These are phyloP conservation scores for Smittia sp. DNA, from an alignment of 2,888 invertebrate species.

Conservation along the genomic window DNA sequence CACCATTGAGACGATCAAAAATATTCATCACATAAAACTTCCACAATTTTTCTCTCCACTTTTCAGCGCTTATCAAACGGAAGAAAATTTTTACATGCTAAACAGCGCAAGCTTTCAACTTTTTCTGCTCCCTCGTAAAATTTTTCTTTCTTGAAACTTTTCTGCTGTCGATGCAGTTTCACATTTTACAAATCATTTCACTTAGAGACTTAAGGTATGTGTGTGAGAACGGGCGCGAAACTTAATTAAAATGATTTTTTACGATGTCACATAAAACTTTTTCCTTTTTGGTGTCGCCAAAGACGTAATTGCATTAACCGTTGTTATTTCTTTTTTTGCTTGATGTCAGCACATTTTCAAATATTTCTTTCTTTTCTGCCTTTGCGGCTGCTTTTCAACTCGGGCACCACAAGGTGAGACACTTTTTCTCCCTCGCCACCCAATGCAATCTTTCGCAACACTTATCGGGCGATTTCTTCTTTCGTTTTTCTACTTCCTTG, in stretches of 20 bases:
- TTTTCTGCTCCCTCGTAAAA: background rate
- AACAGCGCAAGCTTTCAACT: background rate
- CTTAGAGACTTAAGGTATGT: background rate
- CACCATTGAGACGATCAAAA: background rate
- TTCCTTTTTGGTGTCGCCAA: background rate
- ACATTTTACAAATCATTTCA: background rate
- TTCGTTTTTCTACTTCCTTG: background rate
- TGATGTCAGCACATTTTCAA: slow-evolving; percentile 16
- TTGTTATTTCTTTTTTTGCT: slow-evolving; percentile 13
- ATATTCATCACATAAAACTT: slow-evolving; percentile 23
- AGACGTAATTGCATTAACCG: slow-evolving; percentile 32
- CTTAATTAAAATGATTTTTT: slow-evolving; percentile 12
- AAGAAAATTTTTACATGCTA: background rate
- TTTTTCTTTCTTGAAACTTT: background rate
- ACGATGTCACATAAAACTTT: background rate
- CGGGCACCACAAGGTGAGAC: slow-evolving; percentile 8
- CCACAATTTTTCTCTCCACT: background rate
- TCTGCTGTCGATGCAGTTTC: slow-evolving; percentile 11
- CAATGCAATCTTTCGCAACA: background rate
- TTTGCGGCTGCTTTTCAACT: background rate
- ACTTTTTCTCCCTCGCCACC: slow-evolving; percentile 3
- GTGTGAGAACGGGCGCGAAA: background rate
- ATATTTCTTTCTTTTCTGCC: background rate
- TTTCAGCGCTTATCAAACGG: background rate
- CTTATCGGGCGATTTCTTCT: background rate